Percentiles rank a stretch among this genome's conserved stretches.
phyloP scores from a whole-genome alignment of 2,113 vertebrate genomes.

The Xiphophorus maculatus region DNA sequence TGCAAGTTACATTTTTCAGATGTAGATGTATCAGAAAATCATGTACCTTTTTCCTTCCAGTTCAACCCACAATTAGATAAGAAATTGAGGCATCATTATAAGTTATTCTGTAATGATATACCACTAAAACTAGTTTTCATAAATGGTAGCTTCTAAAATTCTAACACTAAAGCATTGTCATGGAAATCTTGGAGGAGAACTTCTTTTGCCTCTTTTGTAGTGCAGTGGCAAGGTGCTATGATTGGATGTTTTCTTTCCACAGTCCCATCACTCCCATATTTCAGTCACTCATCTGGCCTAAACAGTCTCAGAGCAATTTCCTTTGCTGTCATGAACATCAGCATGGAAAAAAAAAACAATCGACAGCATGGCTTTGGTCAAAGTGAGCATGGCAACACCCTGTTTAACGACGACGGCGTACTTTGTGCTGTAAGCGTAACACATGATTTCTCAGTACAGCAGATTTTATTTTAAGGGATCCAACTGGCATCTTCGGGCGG shows the following conservation, averaged over 20 bases:
- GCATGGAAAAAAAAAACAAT: slow-evolving; percentile 18
- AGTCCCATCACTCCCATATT: slow-evolving; percentile 30
- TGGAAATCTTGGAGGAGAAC: neutral
- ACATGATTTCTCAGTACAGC: slow-evolving; percentile 67
- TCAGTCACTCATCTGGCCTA: slow-evolving; percentile 34
- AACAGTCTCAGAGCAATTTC: slow-evolving; percentile 39
- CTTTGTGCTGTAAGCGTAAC: slow-evolving; percentile 60
- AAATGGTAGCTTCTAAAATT: neutral
- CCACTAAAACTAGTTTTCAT: neutral
- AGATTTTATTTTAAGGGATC: slow-evolving; percentile 72
- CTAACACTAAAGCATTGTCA: fast-evolving
- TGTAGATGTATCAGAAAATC: neutral
- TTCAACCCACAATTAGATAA: neutral
- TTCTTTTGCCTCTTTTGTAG: neutral
- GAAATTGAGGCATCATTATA: neutral
- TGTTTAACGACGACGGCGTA: slow-evolving; percentile 66
- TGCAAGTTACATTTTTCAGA: no score
- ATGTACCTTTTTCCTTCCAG: neutral
- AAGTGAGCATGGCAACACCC: slow-evolving; percentile 64
- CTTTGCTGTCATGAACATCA: slow-evolving; percentile 49
- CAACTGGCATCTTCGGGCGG: slow-evolving; percentile 60
- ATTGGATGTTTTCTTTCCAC: slow-evolving; percentile 29
- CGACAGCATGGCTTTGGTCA: slow-evolving; percentile 56
- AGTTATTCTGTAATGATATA: neutral
- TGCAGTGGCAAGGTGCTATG: slow-evolving; percentile 19